phyloP scores from a whole-genome alignment of 1,140 invertebrate genomes.

The Popillia japonica region DNA sequence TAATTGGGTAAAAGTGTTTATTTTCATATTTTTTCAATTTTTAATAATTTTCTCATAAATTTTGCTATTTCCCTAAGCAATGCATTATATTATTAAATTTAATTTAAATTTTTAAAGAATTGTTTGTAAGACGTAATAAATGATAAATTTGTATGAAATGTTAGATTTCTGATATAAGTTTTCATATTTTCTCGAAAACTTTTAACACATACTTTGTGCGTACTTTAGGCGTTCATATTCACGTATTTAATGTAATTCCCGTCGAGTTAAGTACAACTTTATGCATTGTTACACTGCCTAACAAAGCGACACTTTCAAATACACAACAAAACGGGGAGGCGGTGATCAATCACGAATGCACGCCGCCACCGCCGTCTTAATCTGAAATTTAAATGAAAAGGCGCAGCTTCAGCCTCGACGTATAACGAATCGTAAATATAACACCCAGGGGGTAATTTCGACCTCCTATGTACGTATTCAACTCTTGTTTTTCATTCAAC shows the following conservation, averaged over 20 bases:
- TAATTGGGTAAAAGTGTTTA: too few relatives aligned
- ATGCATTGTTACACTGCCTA: background rate
- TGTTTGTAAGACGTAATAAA: too few relatives aligned
- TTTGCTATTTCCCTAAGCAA: too few relatives aligned
- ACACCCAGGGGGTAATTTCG: constrained; percentile 30
- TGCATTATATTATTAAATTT: too few relatives aligned
- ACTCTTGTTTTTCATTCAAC: background rate
- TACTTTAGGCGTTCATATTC: too few relatives aligned
- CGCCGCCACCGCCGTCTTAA: constrained; percentile 17
- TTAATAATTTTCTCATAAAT: too few relatives aligned
- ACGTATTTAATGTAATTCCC: background rate
- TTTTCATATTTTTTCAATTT: too few relatives aligned
- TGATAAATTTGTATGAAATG: too few relatives aligned
- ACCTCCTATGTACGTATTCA: constrained; percentile 5
- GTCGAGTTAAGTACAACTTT: background rate
- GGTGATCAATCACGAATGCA: constrained; percentile 19
- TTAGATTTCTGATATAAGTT: too few relatives aligned
- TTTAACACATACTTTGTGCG: too few relatives aligned
- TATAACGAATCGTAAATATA: constrained; percentile 31
- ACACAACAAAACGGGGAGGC: constrained; percentile 11
- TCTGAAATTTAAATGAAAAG: constrained; percentile 30
- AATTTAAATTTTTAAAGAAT: too few relatives aligned
- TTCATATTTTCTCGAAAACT: too few relatives aligned
- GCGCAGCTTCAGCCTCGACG: background rate
- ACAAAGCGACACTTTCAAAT: constrained; percentile 4